phyloP scores from a whole-genome alignment of 2,113 vertebrate species.

The Oxygymnocypris stewartii region DNA sequence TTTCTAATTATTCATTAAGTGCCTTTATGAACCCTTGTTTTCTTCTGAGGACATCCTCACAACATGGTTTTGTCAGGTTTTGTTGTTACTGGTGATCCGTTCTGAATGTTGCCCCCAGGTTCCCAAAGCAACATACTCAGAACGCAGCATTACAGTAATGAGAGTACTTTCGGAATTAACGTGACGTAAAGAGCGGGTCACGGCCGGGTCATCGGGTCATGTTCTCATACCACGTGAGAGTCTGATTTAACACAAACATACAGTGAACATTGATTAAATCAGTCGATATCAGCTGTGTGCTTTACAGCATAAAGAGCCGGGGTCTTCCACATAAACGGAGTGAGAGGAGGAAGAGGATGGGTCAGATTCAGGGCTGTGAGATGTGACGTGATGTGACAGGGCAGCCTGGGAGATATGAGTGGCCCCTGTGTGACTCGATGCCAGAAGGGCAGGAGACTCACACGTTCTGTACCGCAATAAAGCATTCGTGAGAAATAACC shows the following conservation, averaged over 20 bases:
- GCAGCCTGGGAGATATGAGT: conserved; percentile 66
- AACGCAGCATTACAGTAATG: conserved; percentile 62
- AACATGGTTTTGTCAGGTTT: neutral
- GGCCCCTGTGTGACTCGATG: conserved; percentile 70
- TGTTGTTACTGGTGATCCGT: neutral
- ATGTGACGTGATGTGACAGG: conserved; percentile 66
- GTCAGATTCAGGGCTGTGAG: neutral
- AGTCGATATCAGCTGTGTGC: neutral
- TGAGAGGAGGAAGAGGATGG: neutral
- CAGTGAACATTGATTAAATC: neutral
- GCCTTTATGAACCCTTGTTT: neutral
- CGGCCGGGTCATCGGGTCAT: conserved; percentile 63
- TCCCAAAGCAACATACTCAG: neutral
- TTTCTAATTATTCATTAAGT: neutral
- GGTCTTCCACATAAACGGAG: neutral
- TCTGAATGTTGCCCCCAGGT: neutral
- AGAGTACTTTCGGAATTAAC: conserved; percentile 71
- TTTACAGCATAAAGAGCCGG: neutral
- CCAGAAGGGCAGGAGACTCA: conserved; percentile 12
- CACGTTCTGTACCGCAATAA: neutral
- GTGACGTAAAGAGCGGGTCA: conserved; percentile 62
- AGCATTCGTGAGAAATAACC: neutral
- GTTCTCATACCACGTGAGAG: neutral
- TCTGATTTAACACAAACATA: neutral
- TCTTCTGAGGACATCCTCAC: neutral